phyloP scores from a whole-genome alignment of 2,888 invertebrate species.

The Xanthia togata region DNA sequence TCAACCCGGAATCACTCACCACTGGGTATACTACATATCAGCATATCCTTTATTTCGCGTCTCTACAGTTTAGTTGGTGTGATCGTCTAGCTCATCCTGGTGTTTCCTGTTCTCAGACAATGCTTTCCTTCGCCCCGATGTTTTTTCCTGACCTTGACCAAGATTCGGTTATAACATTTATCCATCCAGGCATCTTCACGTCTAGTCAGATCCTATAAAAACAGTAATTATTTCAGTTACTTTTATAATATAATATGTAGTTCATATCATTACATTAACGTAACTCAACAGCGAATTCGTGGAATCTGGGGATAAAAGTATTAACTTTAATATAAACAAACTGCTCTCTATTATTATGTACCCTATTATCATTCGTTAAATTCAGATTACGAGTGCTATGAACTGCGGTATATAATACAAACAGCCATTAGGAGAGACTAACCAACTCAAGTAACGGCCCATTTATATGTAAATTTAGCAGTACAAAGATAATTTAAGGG shows the following conservation, averaged over 20 bases:
- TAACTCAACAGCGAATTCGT: slow-evolving; percentile 6
- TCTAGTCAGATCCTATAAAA: background rate
- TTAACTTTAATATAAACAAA: slow-evolving; percentile 49
- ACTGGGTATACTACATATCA: background rate
- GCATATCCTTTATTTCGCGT: background rate
- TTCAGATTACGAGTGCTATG: slow-evolving; percentile 69
- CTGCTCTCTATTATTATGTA: slow-evolving; percentile 57
- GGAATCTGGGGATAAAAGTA: slow-evolving; percentile 28
- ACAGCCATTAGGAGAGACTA: slow-evolving; percentile 80
- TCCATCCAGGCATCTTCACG: background rate
- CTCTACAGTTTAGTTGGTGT: no score
- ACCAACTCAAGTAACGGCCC: slow-evolving; percentile 80
- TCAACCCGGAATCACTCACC: background rate
- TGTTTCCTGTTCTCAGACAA: background rate
- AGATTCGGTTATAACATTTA: background rate
- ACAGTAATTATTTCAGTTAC: slow-evolving; percentile 11
- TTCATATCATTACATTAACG: background rate
- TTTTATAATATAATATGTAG: slow-evolving; percentile 17
- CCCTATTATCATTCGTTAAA: slow-evolving; percentile 70
- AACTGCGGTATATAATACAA: slow-evolving; percentile 76
- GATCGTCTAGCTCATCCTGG: background rate
- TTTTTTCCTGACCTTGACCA: background rate
- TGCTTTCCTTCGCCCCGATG: background rate
- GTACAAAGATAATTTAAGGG: slow-evolving; percentile 79
- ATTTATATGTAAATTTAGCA: slow-evolving; percentile 86